These are phyloP conservation scores for Caenorhabditis inopinata DNA, from an alignment of 1,140 invertebrate genomes.

Conservation along the genomic window DNA sequence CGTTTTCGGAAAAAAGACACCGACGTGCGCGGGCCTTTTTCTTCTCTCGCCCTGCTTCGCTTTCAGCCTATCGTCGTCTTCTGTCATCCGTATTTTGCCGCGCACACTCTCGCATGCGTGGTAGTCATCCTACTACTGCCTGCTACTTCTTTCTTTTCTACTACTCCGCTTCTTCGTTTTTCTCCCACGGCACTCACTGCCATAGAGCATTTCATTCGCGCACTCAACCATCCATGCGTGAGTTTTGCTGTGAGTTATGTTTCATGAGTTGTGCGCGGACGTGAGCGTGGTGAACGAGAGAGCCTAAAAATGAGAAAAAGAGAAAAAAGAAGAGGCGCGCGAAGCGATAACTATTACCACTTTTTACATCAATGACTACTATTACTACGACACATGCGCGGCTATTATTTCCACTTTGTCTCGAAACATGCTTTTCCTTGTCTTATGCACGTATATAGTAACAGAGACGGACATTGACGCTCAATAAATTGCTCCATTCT, in stretches of 20 bases:
- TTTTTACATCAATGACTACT: conserved; percentile 30
- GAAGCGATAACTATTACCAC: conserved; percentile 28
- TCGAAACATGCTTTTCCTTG: conserved; percentile 16
- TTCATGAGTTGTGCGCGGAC: conserved; percentile 23
- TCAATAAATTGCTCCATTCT: not conserved
- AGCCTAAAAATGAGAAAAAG: not conserved
- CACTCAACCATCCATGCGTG: conserved; percentile 30
- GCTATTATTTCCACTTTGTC: conserved; percentile 25
- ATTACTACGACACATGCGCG: conserved; percentile 23
- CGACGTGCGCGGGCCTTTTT: conserved; percentile 7
- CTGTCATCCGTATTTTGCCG: conserved; percentile 1
- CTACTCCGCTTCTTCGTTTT: not conserved
- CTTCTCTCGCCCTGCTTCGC: not conserved
- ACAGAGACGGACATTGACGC: not conserved
- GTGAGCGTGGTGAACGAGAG: conserved; percentile 11
- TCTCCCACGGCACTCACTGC: conserved; percentile 21
- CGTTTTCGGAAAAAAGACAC: not conserved
- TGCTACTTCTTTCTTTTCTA: not conserved
- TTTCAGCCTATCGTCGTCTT: not conserved
- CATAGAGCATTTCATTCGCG: conserved; percentile 32
- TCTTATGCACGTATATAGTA: conserved; percentile 16
- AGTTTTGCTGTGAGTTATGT: conserved; percentile 34
- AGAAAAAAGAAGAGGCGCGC: conserved; percentile 26
- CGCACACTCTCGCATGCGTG: not conserved
- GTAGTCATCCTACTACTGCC: not conserved